Conservation (phyloP, 2,888 invertebrate genomes). For the Bellardia pandia region DNA sequence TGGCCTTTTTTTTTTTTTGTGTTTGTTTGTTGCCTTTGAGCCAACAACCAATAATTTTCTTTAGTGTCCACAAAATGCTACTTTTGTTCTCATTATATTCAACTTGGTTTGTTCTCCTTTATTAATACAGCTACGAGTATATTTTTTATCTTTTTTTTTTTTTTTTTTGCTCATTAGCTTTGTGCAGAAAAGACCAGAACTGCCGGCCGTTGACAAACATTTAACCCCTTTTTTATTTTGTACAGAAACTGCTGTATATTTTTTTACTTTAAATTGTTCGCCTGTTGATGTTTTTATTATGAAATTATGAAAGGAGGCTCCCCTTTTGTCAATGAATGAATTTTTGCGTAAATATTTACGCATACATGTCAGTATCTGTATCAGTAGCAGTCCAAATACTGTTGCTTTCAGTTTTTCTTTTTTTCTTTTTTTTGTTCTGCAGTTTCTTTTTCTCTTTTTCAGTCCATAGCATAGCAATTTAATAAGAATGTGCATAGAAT, state of each 20-base stretch:
- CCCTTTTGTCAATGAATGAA: conserved; percentile 54
- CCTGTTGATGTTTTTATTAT: conserved; percentile 70
- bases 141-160: conserved; percentile 27
- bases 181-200: conserved; percentile 36
- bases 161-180: conserved; percentile 66
- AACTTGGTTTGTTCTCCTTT: conserved; percentile 34
- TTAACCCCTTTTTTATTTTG: conserved; percentile 37
- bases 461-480: conserved; percentile 43
- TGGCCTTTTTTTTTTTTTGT: background rate
- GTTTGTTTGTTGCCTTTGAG: background rate
- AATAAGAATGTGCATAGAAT: conserved; percentile 63
- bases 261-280: conserved; percentile 17
- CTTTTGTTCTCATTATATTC: conserved; percentile 50
- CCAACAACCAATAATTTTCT: conserved; percentile 45
- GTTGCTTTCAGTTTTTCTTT: conserved; percentile 30
- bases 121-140: conserved; percentile 28
- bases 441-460: background rate
- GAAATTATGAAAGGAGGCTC: conserved; percentile 69
- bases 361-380: conserved; percentile 65
- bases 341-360: conserved; percentile 70
- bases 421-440: background rate
- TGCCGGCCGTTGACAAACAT: conserved; percentile 63
- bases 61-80: conserved; percentile 33
- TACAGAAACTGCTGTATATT: background rate
- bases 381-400: conserved; percentile 55